These are phyloP conservation scores for Clavelina lepadiformis DNA, from an alignment of 23 tunicate species.

Conservation along the genomic window DNA sequence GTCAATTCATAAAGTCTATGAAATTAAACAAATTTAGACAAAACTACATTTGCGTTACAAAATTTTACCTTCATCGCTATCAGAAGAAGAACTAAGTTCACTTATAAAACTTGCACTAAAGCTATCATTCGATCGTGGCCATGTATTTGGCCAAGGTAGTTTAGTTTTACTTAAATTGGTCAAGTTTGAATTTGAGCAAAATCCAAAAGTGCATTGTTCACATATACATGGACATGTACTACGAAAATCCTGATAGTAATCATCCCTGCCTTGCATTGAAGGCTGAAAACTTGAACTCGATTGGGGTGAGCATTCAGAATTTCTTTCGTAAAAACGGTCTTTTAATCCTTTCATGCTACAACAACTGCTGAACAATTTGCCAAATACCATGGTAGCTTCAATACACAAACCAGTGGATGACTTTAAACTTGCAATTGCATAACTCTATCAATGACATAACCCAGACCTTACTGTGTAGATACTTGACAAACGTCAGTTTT, in stretches of 20 bases:
- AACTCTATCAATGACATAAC: too few relatives aligned
- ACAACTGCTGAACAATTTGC: neutral
- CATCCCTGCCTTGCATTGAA: too few relatives aligned
- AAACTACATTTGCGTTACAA: too few relatives aligned
- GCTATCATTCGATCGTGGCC: neutral
- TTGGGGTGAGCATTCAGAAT: too few relatives aligned
- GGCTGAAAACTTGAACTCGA: too few relatives aligned
- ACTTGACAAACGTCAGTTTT: too few relatives aligned
- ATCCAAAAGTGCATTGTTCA: neutral
- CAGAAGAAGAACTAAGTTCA: neutral
- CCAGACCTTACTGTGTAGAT: too few relatives aligned
- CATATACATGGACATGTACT: neutral
- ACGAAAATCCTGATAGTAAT: too few relatives aligned
- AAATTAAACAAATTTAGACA: too few relatives aligned
- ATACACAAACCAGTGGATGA: too few relatives aligned
- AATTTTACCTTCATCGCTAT: neutral
- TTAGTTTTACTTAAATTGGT: neutral
- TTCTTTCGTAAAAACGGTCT: neutral
- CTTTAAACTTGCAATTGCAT: too few relatives aligned
- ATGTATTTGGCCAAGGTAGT: neutral
- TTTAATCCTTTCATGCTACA: neutral
- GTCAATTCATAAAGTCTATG: too few relatives aligned
- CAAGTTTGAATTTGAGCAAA: neutral
- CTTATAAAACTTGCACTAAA: neutral
- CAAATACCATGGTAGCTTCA: conserved; percentile 4